Conservation (phyloP, 37 sponge, comb jelly and placozoan genomes). For the Chondrosia reniformis region DNA sequence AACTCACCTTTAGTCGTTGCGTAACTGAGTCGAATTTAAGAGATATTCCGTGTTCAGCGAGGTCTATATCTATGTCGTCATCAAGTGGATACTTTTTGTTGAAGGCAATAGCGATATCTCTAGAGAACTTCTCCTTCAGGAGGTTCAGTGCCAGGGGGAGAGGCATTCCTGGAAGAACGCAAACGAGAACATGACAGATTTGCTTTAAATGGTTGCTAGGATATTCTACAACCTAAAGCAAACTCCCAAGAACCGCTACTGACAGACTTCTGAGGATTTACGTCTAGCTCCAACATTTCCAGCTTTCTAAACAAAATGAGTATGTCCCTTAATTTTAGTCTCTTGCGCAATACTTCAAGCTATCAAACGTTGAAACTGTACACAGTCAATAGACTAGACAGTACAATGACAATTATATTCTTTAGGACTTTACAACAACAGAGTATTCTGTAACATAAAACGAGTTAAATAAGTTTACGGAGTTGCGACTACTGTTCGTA, state of each 20-base stretch:
- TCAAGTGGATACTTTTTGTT: conserved; percentile 80
- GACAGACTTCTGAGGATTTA: conserved; percentile 79
- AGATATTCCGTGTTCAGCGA: conserved; percentile 78
- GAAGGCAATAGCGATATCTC: conserved; percentile 63
- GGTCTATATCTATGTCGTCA: conserved; percentile 69
- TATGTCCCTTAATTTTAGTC: neutral
- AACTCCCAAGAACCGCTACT: conserved; percentile 84
- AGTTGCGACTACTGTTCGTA: conserved; percentile 27
- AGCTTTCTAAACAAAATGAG: neutral
- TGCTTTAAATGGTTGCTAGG: no score
- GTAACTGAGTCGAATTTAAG: conserved; percentile 75
- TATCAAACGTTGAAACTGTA: neutral
- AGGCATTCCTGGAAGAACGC: conserved; percentile 57
- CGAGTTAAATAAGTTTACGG: no score
- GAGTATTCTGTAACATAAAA: no score
- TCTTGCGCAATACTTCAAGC: conserved; percentile 1
- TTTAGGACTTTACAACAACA: neutral
- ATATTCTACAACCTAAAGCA: conserved; percentile 57
- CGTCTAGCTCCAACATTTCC: conserved; percentile 81
- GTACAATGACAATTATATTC: no score
- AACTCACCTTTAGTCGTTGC: conserved; percentile 84
- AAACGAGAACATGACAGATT: neutral
- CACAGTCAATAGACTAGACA: neutral
- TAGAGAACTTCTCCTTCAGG: conserved; percentile 60
- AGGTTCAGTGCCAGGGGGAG: conserved; percentile 66